A percentile compares a stretch with the other conserved stretches of the same genome.
Conservation (phyloP, 2,113 vertebrate species). For the Butorides virescens region DNA sequence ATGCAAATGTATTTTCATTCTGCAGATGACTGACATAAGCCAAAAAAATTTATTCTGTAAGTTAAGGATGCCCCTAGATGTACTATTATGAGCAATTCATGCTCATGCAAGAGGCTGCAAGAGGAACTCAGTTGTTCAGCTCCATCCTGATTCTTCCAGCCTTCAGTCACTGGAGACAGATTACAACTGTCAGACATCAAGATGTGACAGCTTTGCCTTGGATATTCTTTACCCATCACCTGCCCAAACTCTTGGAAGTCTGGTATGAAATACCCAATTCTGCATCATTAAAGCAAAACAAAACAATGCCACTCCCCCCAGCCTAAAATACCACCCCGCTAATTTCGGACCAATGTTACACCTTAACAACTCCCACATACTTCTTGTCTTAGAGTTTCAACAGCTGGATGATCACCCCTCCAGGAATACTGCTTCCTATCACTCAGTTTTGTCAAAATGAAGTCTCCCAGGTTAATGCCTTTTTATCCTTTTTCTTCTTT, state of each 20-base stretch:
- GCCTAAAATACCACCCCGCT: not conserved
- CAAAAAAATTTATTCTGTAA: not conserved
- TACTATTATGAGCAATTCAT: not conserved
- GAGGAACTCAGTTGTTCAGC: not conserved
- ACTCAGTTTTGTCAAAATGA: constrained; percentile 28
- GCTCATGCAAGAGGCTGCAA: not conserved
- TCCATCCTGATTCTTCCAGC: not conserved
- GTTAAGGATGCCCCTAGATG: not conserved
- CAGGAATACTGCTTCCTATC: constrained; percentile 22
- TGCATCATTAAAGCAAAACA: not conserved
- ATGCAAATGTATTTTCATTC: not conserved
- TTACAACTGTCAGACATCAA: not conserved
- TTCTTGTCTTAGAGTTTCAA: not conserved
- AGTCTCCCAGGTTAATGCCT: not conserved
- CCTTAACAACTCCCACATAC: not conserved
- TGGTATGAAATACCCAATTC: not conserved
- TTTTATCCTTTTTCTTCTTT: not conserved
- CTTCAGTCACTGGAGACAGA: not conserved
- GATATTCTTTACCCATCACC: not conserved
- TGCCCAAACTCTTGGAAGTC: not conserved
- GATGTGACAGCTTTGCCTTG: not conserved
- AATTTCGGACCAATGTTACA: not conserved
- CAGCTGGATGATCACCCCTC: constrained; percentile 3
- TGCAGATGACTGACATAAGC: not conserved
- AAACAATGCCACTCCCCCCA: rapidly evolving